Base-by-base conservation (phyloP, 2,888 invertebrate genomes). In the Lasioglossum leucozonium region DNA sequence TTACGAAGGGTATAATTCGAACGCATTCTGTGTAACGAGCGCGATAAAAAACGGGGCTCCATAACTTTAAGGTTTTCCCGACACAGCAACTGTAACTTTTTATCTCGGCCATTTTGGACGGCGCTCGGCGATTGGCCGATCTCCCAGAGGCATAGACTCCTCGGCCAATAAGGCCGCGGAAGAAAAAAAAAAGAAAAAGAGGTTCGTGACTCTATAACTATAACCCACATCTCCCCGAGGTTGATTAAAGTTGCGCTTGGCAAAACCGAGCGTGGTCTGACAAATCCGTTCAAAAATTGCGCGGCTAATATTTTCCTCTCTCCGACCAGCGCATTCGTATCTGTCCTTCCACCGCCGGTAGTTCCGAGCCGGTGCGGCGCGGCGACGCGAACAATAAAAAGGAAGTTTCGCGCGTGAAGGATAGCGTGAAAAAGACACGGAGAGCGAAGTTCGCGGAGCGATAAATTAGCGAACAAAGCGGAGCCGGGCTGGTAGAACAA, bases 11-110 rank as follows among this genome's bases (percentile, higher is more conserved):
- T n/a, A n/a, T 51, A 51, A 55, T n/a, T 55, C 55, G 55, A 55
- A 11, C 55, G 3, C 11, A n/a, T n/a, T 55, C 10, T 4, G 55
- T 11, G 22, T 11, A 55, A n/a, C 11, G 11, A n/a, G 11, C 55
- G 4, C 55, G 55, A 55, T 55, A 55, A 55, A 22, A 11, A 55
- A 55, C n/a, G 55, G 11, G n/a, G n/a, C 55, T 11, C 55, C 55
- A 11, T 55, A 55, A 55, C 55, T 55, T 55, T 55, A 55, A 10
- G n/a, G n/a, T 55, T 55, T n/a, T 11, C 55, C 55, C 55, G 72
- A 42, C n/a, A 55, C 55, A n/a, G 55, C 55, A 55, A 55, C 55
- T 55, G 55, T n/a, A 55, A 55, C 55, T 81, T 72, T 34, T n/a
- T 16, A 11, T 42, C 37, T 42, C 30, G 78, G 75, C 74, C 22